Evolutionary conservation across 2,113 vertebrate genomes (phyloP).

Genomic region (Aphyosemion australe): DNA sequence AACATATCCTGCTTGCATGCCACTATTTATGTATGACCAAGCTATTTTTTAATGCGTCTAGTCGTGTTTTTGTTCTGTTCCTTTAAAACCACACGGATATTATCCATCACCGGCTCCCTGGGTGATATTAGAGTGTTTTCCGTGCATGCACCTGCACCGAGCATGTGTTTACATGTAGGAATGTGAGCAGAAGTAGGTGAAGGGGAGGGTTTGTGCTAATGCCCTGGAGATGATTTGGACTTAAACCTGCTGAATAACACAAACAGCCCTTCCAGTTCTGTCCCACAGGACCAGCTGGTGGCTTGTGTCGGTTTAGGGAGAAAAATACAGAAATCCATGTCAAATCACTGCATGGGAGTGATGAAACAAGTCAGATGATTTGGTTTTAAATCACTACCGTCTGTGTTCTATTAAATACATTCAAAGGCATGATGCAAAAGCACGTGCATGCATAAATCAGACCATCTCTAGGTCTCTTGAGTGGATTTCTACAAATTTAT

Average conservation of each 20-base stretch:
- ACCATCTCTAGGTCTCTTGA: slow-evolving; percentile 17
- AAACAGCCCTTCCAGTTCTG: slow-evolving; percentile 35
- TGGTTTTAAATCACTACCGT: slow-evolving; percentile 44
- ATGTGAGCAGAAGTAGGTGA: slow-evolving; percentile 16
- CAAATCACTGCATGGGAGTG: slow-evolving; percentile 41
- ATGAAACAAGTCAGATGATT: slow-evolving; percentile 39
- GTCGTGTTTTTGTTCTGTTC: slow-evolving; percentile 32
- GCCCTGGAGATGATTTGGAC: slow-evolving; percentile 68
- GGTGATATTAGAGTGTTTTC: slow-evolving; percentile 34
- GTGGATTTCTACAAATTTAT: slow-evolving; percentile 6
- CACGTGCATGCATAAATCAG: slow-evolving; percentile 42
- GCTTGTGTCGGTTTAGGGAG: slow-evolving; percentile 46
- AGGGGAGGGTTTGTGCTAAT: slow-evolving; percentile 44
- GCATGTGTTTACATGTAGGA: slow-evolving; percentile 24
- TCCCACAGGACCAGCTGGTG: slow-evolving; percentile 51
- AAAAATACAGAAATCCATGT: slow-evolving; percentile 45
- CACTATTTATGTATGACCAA: background rate
- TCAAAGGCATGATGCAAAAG: slow-evolving; percentile 26
- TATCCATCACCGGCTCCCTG: slow-evolving; percentile 62
- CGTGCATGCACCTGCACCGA: slow-evolving; percentile 12
- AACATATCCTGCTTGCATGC: background rate
- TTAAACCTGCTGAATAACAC: slow-evolving; percentile 42
- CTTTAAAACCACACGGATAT: slow-evolving; percentile 32
- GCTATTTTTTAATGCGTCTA: background rate
- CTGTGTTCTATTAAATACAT: slow-evolving; percentile 12